Conservation (phyloP, 2,797 vertebrate genomes). For the Varecia variegata region DNA sequence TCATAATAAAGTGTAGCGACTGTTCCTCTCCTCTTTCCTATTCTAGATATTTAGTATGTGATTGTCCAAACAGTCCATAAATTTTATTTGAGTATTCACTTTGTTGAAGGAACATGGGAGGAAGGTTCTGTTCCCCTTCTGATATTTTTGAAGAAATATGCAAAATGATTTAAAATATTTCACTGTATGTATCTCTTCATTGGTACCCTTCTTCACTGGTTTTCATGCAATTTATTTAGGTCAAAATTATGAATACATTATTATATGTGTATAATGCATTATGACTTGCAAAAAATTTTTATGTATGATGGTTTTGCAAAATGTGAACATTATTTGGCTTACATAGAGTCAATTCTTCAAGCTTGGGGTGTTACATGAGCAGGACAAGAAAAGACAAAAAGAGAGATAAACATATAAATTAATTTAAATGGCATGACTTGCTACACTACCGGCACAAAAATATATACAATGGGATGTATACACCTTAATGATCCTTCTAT, state of each 20-base stretch:
- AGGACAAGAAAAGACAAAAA: background rate
- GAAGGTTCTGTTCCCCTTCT: background rate
- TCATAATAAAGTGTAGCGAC: background rate
- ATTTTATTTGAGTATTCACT: conserved; percentile 26
- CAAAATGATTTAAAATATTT: conserved; percentile 16
- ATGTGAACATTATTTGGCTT: background rate
- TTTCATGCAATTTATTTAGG: background rate
- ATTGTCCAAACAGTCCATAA: background rate
- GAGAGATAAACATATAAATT: background rate
- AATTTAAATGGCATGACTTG: background rate
- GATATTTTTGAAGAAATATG: background rate
- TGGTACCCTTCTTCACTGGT: background rate
- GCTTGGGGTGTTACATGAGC: background rate
- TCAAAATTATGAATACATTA: background rate
- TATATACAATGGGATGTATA: background rate
- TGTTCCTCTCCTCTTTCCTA: background rate
- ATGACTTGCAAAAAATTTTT: background rate
- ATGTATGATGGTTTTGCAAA: background rate
- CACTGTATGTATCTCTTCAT: background rate
- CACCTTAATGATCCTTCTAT: background rate
- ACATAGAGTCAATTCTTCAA: background rate
- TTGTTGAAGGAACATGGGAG: background rate
- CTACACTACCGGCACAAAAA: background rate
- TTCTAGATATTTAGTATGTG: background rate
- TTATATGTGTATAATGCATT: background rate